These are phyloP conservation scores for Dallia pectoralis DNA, from an alignment of 2,797 vertebrate genomes.

Conservation along the genomic window DNA sequence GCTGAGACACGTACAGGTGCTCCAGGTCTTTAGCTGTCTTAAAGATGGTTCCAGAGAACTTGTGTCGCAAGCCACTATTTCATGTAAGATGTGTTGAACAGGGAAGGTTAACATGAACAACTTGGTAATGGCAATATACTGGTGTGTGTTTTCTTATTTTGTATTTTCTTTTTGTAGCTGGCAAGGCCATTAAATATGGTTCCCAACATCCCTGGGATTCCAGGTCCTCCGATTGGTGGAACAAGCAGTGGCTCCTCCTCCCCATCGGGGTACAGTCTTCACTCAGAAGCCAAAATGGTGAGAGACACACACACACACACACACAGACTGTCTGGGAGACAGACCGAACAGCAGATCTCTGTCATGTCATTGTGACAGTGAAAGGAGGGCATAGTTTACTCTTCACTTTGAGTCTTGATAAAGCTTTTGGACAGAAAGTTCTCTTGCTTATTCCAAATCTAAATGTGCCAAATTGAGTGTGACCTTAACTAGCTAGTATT, in stretches of 20 bases:
- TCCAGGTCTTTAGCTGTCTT: too few relatives aligned
- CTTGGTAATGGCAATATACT: neutral
- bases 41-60: too few relatives aligned
- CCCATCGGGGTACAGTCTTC: slow-evolving; percentile 80
- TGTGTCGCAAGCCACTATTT: too few relatives aligned
- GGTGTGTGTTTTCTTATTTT: slow-evolving; percentile 9
- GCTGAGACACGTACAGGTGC: too few relatives aligned
- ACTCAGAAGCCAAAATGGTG: slow-evolving; percentile 90
- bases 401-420: too few relatives aligned
- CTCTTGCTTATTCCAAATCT: too few relatives aligned
- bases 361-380: neutral
- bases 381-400: neutral
- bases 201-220: slow-evolving; percentile 94
- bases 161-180: slow-evolving; percentile 69
- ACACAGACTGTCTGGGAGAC: neutral
- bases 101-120: neutral
- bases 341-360: neutral
- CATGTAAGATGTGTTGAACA: too few relatives aligned
- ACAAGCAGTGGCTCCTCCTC: slow-evolving; percentile 81
- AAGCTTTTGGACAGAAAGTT: too few relatives aligned
- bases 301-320: slow-evolving; percentile 50
- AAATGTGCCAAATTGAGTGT: too few relatives aligned
- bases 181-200: slow-evolving; percentile 86
- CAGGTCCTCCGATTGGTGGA: slow-evolving; percentile 85
- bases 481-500: too few relatives aligned